Evolutionary conservation across 2,113 vertebrate genomes (phyloP).

Genomic region (Aleadryas rufinucha): DNA sequence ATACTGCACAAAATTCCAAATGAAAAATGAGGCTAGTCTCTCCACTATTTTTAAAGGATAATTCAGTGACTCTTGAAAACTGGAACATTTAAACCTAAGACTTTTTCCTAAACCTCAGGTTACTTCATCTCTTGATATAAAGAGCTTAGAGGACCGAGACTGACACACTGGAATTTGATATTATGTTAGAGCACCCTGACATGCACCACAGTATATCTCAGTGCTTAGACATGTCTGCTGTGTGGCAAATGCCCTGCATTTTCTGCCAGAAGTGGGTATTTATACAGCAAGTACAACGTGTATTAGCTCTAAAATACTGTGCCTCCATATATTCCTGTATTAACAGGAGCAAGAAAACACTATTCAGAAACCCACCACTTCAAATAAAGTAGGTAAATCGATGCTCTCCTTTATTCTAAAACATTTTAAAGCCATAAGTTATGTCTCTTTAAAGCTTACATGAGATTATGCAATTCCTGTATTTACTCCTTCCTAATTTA

Average conservation of each 20-base stretch:
- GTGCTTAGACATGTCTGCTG: neutral
- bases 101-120: neutral
- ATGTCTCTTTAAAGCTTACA: neutral
- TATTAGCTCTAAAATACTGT: neutral
- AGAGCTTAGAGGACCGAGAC: neutral
- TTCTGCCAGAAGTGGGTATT: neutral
- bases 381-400: fast-evolving
- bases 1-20: neutral
- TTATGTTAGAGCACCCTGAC: fast-evolving
- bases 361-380: neutral
- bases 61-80: neutral
- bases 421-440: neutral
- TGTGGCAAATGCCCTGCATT: neutral
- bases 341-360: neutral
- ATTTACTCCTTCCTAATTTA: neutral
- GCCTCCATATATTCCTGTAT: neutral
- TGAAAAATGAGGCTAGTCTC: neutral
- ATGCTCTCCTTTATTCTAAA: neutral
- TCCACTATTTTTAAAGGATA: neutral
- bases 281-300: neutral
- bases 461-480: neutral
- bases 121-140: neutral
- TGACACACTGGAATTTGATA: neutral
- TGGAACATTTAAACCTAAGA: neutral
- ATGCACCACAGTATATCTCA: neutral